Evolutionary conservation across 2,113 vertebrate species (phyloP).

Genomic region (Nycticryphes semicollaris): DNA sequence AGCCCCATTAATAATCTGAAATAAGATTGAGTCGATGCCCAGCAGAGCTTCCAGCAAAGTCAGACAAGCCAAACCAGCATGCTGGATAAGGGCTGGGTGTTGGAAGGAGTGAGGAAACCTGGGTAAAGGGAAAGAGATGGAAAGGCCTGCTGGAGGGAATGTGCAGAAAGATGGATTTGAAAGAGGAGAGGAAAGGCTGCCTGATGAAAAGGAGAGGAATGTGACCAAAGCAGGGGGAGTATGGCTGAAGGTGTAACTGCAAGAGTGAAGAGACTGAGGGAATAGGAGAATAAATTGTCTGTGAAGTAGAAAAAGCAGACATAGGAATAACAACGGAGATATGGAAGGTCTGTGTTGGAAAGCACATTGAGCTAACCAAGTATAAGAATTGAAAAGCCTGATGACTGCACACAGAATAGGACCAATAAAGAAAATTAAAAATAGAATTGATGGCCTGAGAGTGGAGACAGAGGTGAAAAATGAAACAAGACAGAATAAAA

Average conservation of each 20-base stretch:
- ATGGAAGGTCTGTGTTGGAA: background rate
- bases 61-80: background rate
- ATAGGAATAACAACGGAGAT: background rate
- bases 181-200: background rate
- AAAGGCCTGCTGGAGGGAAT: background rate
- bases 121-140: background rate
- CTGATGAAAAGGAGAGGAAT: background rate
- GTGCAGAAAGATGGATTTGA: background rate
- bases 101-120: background rate
- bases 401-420: background rate
- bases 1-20: background rate
- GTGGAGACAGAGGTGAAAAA: background rate
- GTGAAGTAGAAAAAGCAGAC: background rate
- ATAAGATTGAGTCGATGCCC: background rate
- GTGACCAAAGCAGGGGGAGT: background rate
- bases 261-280: background rate
- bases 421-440: background rate
- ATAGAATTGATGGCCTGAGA: background rate
- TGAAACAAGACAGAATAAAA: background rate
- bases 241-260: background rate
- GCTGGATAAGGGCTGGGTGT: background rate
- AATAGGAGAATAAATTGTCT: background rate
- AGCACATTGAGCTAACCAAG: background rate
- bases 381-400: background rate
- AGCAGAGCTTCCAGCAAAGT: background rate